These are phyloP conservation scores for Ruditapes philippinarum DNA, from an alignment of 1,140 invertebrate species.

Conservation along the genomic window DNA sequence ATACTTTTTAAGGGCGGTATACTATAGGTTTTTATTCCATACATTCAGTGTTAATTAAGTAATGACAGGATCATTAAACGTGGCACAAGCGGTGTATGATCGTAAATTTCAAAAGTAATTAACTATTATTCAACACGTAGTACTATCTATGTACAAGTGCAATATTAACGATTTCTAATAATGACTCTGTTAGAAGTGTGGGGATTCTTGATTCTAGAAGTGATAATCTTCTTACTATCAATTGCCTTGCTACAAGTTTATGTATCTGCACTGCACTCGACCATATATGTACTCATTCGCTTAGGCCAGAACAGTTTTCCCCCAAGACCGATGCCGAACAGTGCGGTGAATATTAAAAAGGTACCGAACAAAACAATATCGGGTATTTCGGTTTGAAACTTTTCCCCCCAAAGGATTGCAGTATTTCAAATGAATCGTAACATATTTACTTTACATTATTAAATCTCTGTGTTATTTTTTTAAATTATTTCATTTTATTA, in stretches of 20 bases:
- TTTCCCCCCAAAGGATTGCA: too few species aligned
- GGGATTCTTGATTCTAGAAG: neutral
- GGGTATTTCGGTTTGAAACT: too few species aligned
- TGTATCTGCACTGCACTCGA: neutral
- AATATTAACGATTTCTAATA: neutral
- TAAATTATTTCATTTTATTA: too few species aligned
- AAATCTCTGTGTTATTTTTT: too few species aligned
- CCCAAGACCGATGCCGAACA: neutral
- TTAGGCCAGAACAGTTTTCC: neutral
- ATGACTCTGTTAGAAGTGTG: neutral
- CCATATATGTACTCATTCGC: neutral
- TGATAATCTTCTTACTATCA: neutral
- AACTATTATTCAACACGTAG: neutral
- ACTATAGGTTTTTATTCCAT: too few species aligned
- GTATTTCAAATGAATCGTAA: too few species aligned
- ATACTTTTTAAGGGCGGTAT: neutral
- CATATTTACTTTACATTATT: too few species aligned
- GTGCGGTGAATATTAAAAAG: neutral
- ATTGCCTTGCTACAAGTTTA: neutral
- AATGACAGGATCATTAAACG: neutral
- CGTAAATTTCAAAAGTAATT: neutral
- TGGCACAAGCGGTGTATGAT: too few species aligned
- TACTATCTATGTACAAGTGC: neutral
- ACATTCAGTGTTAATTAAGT: neutral
- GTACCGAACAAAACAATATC: too few species aligned